Percentiles rank a stretch among this genome's conserved stretches.
Evolutionary conservation across 2,113 vertebrate species (phyloP).

Genomic region (Pangasianodon hypophthalmus): DNA sequence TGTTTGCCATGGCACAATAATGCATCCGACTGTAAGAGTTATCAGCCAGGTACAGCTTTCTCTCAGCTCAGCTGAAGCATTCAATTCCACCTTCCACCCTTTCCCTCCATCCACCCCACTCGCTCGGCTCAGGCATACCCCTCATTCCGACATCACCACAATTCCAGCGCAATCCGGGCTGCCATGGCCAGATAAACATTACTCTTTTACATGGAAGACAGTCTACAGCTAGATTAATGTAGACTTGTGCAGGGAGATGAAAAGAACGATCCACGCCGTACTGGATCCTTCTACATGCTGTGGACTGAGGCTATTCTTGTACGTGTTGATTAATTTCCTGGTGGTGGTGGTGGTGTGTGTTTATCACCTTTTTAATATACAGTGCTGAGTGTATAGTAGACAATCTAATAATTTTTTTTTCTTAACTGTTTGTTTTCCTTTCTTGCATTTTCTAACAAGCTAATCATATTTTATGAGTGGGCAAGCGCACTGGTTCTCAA

Average conservation of each 20-base stretch:
- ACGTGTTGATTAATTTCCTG: conserved; percentile 33
- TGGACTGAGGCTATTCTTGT: conserved; percentile 42
- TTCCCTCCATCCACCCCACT: conserved; percentile 4
- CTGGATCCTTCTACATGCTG: conserved; percentile 1
- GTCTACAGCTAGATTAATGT: conserved; percentile 67
- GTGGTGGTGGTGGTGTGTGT: background rate
- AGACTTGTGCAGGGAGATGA: conserved; percentile 57
- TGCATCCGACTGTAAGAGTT: conserved; percentile 68
- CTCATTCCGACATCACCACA: conserved; percentile 2
- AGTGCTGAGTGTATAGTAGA: background rate
- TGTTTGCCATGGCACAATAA: conserved; percentile 61
- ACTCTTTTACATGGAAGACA: conserved; percentile 60
- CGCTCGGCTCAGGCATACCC: background rate
- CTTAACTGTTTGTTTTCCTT: background rate
- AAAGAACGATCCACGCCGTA: background rate
- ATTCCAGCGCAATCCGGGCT: conserved; percentile 59
- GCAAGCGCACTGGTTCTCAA: background rate
- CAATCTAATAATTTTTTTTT: background rate
- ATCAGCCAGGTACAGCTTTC: conserved; percentile 72
- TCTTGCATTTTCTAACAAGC: background rate
- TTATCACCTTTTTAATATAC: background rate
- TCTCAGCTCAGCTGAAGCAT: conserved; percentile 64
- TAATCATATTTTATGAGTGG: background rate
- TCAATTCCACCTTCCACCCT: conserved; percentile 57
- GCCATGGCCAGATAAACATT: conserved; percentile 69